Percentiles rank a stretch among this genome's conserved stretches.
Evolutionary conservation across 2,113 vertebrate species (phyloP).

Genomic region (Hippolais icterina): DNA sequence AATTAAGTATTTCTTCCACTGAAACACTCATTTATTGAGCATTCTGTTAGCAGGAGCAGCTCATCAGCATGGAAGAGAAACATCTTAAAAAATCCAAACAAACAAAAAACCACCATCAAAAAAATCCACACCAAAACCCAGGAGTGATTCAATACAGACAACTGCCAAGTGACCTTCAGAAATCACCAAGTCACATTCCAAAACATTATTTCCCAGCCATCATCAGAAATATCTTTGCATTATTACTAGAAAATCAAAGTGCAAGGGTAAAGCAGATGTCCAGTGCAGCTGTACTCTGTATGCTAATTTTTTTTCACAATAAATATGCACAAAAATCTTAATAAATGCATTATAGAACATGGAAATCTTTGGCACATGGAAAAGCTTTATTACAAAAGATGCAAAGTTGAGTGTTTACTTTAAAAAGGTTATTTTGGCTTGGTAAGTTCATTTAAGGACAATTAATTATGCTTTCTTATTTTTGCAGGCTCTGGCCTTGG

Average conservation of each 20-base stretch:
- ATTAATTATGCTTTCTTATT: slow-evolving; percentile 58
- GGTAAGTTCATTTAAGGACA: slow-evolving; percentile 58
- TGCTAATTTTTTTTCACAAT: not conserved
- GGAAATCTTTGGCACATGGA: not conserved
- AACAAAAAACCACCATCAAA: not conserved
- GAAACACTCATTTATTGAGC: not conserved
- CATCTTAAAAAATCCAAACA: not conserved
- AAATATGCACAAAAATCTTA: not conserved
- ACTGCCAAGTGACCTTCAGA: not conserved
- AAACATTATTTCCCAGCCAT: not conserved
- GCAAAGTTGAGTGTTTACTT: not conserved
- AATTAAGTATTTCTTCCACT: not conserved
- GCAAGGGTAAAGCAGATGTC: not conserved
- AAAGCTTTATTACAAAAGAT: not conserved
- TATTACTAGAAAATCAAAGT: not conserved
- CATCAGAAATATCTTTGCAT: not conserved
- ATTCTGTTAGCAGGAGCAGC: not conserved
- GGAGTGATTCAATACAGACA: not conserved
- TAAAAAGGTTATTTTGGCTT: not conserved
- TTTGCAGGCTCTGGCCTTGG: slow-evolving; percentile 43
- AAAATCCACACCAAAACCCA: not conserved
- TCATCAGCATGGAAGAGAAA: not conserved
- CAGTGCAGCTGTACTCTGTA: fast-evolving
- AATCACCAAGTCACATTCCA: not conserved
- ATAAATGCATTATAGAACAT: not conserved